Evolutionary conservation across 1,140 invertebrate genomes (phyloP).

Genomic region (Gonioctena quinquepunctata): DNA sequence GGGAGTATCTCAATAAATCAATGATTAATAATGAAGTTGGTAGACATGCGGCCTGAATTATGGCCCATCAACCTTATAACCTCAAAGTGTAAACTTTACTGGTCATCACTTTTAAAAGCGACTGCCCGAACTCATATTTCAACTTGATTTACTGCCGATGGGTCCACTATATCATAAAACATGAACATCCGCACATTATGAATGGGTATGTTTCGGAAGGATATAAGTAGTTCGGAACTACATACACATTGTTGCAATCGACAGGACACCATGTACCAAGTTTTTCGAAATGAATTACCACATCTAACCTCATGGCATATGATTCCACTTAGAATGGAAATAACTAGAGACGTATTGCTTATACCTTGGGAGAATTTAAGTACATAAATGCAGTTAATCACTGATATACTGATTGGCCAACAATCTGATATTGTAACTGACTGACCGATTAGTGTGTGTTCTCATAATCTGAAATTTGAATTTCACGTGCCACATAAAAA

Average conservation of each 20-base stretch:
- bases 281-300: background rate
- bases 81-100: conserved; percentile 20
- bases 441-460: too few relatives aligned
- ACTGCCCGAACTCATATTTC: conserved; percentile 1
- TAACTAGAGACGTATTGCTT: too few relatives aligned
- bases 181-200: conserved; percentile 5
- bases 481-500: too few relatives aligned
- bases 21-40: conserved; percentile 22
- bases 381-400: too few relatives aligned
- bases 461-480: too few relatives aligned
- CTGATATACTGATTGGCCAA: too few relatives aligned
- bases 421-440: too few relatives aligned
- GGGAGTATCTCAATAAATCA: conserved; percentile 9
- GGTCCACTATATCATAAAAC: conserved; percentile 8
- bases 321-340: too few relatives aligned
- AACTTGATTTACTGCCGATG: conserved; percentile 16
- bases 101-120: conserved; percentile 22
- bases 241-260: background rate
- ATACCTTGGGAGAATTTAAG: too few relatives aligned
- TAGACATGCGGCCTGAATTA: conserved; percentile 14
- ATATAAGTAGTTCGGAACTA: background rate
- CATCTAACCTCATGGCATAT: too few relatives aligned
- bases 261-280: background rate
- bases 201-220: background rate
- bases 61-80: conserved; percentile 18